Base-by-base conservation (phyloP, 1,140 invertebrate genomes). In the Caenorhabditis brenneri region DNA sequence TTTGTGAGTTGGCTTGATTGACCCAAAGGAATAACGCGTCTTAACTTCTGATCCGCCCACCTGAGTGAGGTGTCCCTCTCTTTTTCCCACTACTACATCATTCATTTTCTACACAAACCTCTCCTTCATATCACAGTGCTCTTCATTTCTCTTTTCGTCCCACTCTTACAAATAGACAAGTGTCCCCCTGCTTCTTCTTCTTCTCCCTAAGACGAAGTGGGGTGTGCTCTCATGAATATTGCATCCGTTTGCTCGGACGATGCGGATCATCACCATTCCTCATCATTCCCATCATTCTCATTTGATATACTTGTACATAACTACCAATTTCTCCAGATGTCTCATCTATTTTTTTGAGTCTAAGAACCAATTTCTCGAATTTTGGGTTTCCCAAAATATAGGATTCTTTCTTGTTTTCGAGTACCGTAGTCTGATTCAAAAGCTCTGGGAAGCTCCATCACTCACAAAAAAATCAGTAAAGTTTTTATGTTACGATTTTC, bases 191-290 rank as follows among this genome's bases (percentile, higher is more conserved):
- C 16, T 53, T 58, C 55, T 29, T 31, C 27, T 58, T 15, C 24
- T 58, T 27, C 16, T 36, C 31, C n/a, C 29, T 15, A 65, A 65
- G 58, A 65, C 36, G 65, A 74, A 74, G 36, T 74, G 36, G 29
- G 36, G 36, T 74, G 65, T 74, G 58, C 49, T 74, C 36, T 74
- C 65, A 74, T 74, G 36, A 74, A 74, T 74, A 74, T 74, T 74
- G 36, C 65, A 74, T 74, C 29, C 65, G 12, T 42, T 42, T 74
- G 33, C 36, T 42, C 36, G 1, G 36, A 65, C 12, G 58, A 65
- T 65, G 65, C 36, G 36, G 33, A 74, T 74, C 65, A 42, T 74
- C 65, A 42, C 36, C 29, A 74, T 74, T 74, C 65, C 65, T 74
- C 65, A 74, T 74, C 65, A 42, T 42, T 74, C 22, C n/a, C 36